A percentile compares a stretch with the other conserved stretches of the same genome.
phyloP scores from a whole-genome alignment of 1,140 invertebrate species.

The Meteorus sp. region DNA sequence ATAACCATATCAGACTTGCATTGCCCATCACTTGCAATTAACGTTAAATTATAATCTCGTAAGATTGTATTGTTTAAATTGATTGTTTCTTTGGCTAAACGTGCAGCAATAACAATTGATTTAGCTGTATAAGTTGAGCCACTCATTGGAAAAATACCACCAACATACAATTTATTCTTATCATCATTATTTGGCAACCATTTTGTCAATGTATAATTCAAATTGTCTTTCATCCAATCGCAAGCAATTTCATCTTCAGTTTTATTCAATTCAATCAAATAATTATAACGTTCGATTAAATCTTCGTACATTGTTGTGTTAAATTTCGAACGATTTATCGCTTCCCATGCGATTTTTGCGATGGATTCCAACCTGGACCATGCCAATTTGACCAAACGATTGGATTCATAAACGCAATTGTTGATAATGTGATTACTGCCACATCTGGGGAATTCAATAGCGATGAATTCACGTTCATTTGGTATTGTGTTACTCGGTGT shows the following conservation, averaged over 20 bases:
- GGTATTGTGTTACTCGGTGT: slow-evolving; percentile 67
- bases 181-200: slow-evolving; percentile 63
- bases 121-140: slow-evolving; percentile 63
- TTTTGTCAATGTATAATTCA: slow-evolving; percentile 52
- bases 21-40: slow-evolving; percentile 68
- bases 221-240: slow-evolving; percentile 66
- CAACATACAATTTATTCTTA: slow-evolving; percentile 64
- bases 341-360: slow-evolving; percentile 60
- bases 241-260: slow-evolving; percentile 66
- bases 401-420: slow-evolving; percentile 67
- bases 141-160: slow-evolving; percentile 77
- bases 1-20: slow-evolving; percentile 78
- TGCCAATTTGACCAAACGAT: slow-evolving; percentile 68
- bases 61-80: slow-evolving; percentile 67
- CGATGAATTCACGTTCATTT: slow-evolving; percentile 56
- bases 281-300: slow-evolving; percentile 58
- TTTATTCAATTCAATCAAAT: slow-evolving; percentile 18
- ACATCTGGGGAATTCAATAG: slow-evolving; percentile 63
- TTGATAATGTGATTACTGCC: slow-evolving; percentile 45
- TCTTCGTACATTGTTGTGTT: slow-evolving; percentile 59
- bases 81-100: slow-evolving; percentile 68
- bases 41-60: slow-evolving; percentile 65
- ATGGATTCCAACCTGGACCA: slow-evolving; percentile 62
- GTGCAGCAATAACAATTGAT: slow-evolving; percentile 67
- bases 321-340: slow-evolving; percentile 64